Evolutionary conservation across 2,797 vertebrate species (phyloP).

Genomic region (Morus bassanus): DNA sequence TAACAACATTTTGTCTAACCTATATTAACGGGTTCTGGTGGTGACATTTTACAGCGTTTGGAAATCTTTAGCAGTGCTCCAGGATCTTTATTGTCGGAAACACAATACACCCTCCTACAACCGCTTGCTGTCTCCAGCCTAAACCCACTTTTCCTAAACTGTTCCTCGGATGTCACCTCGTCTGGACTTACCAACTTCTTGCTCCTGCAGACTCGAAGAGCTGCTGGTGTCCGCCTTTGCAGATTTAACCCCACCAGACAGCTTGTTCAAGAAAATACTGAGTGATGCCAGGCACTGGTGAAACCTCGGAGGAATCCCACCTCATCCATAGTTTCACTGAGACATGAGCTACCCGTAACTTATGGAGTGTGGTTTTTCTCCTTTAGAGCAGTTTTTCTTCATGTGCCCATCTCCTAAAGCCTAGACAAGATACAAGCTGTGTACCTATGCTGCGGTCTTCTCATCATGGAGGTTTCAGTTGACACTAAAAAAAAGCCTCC

Average conservation of each 20-base stretch:
- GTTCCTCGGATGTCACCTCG: neutral
- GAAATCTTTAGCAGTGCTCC: neutral
- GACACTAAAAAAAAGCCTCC: no score
- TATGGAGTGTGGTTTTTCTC: neutral
- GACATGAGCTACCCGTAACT: neutral
- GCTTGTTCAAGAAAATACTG: neutral
- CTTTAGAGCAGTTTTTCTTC: neutral
- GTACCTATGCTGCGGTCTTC: neutral
- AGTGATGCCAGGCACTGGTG: fast-evolving
- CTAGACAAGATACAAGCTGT: neutral
- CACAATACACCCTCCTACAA: neutral
- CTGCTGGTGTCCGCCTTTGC: neutral
- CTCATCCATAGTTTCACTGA: fast-evolving
- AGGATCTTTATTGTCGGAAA: neutral
- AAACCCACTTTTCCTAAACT: neutral
- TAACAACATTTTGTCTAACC: neutral
- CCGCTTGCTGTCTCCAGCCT: neutral
- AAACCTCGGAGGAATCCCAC: neutral
- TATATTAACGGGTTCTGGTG: neutral
- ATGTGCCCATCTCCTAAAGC: neutral
- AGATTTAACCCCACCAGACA: neutral
- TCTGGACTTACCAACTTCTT: neutral
- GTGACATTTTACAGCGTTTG: neutral
- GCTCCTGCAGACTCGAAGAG: neutral
- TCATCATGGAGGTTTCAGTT: neutral